Conservation (phyloP, 2,888 invertebrate genomes). For the Sesia bembeciformis region DNA sequence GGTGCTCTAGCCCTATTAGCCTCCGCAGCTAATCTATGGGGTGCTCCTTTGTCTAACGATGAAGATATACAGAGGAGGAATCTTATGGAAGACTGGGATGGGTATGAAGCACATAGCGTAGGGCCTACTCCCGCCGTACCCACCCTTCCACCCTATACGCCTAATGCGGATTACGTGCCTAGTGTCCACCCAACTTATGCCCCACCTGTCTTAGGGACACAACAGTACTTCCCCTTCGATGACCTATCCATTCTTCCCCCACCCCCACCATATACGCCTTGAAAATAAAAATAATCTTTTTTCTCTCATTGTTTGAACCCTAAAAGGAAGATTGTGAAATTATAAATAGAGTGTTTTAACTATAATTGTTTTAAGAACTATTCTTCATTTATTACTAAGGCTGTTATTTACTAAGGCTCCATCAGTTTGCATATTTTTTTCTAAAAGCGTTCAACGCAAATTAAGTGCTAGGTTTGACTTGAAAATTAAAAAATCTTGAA, state of each 20-base stretch:
- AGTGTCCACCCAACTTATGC: constrained; percentile 42
- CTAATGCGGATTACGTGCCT: constrained; percentile 51
- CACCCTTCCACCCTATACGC: constrained; percentile 75
- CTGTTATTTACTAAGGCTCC: no score
- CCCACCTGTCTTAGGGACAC: constrained; percentile 50
- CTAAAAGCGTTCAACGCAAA: no score
- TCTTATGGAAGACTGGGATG: constrained; percentile 77
- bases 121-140: constrained; percentile 74
- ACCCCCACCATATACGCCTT: constrained; percentile 72
- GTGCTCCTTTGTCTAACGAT: constrained; percentile 63
- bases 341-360: no score
- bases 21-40: constrained; percentile 80
- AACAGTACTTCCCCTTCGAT: constrained; percentile 65
- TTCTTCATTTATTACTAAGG: no score
- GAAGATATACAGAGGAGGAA: constrained; percentile 69
- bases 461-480: no score
- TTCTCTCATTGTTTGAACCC: no score
- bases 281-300: background rate
- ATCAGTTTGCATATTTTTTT: no score
- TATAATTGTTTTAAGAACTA: no score
- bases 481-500: no score
- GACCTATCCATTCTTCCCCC: constrained; percentile 64
- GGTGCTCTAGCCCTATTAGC: constrained; percentile 80
- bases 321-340: no score
- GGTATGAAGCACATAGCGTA: constrained; percentile 74